phyloP scores from a whole-genome alignment of 1,140 invertebrate species.

The Drosophila pallidifrons region DNA sequence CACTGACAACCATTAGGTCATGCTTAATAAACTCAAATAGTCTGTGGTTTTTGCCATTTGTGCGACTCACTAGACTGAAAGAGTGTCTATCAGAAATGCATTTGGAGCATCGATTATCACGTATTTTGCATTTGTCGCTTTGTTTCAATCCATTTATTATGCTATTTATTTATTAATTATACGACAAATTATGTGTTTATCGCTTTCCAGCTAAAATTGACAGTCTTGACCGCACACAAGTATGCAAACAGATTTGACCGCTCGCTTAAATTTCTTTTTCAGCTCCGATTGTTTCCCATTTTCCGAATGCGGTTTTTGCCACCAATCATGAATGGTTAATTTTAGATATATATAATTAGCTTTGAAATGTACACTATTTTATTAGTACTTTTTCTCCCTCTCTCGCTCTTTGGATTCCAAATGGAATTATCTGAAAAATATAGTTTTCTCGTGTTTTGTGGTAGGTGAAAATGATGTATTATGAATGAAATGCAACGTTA shows the following conservation, averaged over 20 bases:
- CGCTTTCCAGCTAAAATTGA: constrained; percentile 50
- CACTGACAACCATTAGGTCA: constrained; percentile 61
- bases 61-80: constrained; percentile 19
- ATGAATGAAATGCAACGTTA: constrained; percentile 32
- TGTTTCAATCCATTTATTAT: constrained; percentile 48
- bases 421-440: constrained; percentile 1
- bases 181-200: constrained; percentile 58
- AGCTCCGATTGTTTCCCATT: constrained; percentile 30
- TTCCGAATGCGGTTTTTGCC: neutral
- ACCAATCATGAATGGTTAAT: constrained; percentile 1
- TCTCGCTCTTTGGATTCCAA: neutral
- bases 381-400: neutral
- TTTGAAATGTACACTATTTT: no score
- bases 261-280: constrained; percentile 13
- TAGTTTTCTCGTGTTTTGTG: constrained; percentile 7
- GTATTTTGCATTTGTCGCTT: constrained; percentile 23
- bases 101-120: constrained; percentile 36
- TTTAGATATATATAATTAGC: no score
- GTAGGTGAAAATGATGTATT: constrained; percentile 20
- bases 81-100: constrained; percentile 50
- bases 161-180: constrained; percentile 68
- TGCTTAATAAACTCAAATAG: constrained; percentile 79
- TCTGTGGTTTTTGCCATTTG: constrained; percentile 48
- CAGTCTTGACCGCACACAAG: constrained; percentile 52
- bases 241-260: constrained; percentile 45